phyloP scores from a whole-genome alignment of 2,113 vertebrate species.

The Ammodramus savannarum region DNA sequence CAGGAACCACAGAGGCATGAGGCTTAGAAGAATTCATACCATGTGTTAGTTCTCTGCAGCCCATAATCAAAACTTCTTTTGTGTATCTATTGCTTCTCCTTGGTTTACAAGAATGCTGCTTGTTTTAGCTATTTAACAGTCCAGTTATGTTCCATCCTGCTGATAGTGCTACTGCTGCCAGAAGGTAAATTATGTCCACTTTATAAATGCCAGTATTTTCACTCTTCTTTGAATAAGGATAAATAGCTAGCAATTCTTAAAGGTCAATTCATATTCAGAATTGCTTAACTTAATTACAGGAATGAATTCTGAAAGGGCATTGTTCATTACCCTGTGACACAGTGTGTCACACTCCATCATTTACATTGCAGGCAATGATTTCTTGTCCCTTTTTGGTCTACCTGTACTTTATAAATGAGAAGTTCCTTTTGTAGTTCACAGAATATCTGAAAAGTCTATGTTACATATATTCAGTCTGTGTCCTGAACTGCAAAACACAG shows the following conservation, averaged over 20 bases:
- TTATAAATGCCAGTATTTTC: neutral
- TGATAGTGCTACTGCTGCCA: neutral
- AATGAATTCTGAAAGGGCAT: neutral
- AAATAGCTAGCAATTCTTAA: conserved; percentile 9
- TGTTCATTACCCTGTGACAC: neutral
- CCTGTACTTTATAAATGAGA: neutral
- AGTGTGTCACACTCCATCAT: neutral
- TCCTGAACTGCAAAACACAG: neutral
- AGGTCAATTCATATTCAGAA: neutral
- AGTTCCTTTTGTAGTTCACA: neutral
- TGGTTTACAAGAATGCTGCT: neutral
- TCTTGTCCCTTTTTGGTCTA: neutral
- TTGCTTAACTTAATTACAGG: conserved; percentile 23
- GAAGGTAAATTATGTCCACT: neutral
- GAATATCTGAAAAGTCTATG: neutral
- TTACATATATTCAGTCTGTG: neutral
- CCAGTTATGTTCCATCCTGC: neutral
- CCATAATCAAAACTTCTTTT: neutral
- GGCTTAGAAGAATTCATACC: neutral
- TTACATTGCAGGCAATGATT: neutral
- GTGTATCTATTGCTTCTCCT: neutral
- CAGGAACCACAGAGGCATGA: neutral
- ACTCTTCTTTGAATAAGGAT: neutral
- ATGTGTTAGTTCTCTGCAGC: neutral
- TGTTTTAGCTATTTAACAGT: neutral